phyloP scores from a whole-genome alignment of 2,797 vertebrate genomes.

The Xenopus petersii region DNA sequence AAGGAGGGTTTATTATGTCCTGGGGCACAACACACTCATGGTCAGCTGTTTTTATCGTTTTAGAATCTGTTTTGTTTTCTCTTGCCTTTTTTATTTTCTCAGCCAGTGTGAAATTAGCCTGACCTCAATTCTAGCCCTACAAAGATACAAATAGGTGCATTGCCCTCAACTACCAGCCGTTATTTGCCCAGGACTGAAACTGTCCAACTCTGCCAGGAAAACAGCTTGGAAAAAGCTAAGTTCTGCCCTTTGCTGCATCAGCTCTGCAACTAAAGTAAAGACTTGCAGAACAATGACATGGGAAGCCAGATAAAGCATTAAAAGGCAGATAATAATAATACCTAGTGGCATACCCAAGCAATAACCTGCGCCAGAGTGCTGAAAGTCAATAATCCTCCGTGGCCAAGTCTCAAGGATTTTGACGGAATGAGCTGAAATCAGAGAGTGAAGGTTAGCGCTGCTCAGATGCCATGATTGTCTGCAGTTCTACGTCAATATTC shows the following conservation, averaged over 20 bases:
- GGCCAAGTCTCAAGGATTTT: constrained; percentile 29
- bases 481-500: constrained; percentile 20
- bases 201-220: not conserved
- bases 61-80: not conserved
- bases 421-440: constrained; percentile 21
- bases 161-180: not conserved
- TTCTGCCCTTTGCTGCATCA: constrained; percentile 31
- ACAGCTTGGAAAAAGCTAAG: not conserved
- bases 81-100: constrained; percentile 16
- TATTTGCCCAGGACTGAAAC: constrained; percentile 2
- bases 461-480: constrained; percentile 10
- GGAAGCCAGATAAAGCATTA: constrained; percentile 44
- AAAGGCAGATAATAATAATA: constrained; percentile 47
- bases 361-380: constrained; percentile 42
- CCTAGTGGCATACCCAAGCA: constrained; percentile 44
- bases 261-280: constrained; percentile 20
- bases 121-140: constrained; percentile 7
- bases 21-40: constrained; percentile 1
- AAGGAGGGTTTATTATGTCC: constrained; percentile 24
- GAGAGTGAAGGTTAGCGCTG: too few relatives aligned
- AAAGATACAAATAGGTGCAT: too few relatives aligned
- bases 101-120: constrained; percentile 18
- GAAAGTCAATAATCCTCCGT: constrained; percentile 39
- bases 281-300: constrained; percentile 31
- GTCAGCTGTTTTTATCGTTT: constrained; percentile 13